Conservation (phyloP, 2,888 invertebrate species). For the Agrochola lota region DNA sequence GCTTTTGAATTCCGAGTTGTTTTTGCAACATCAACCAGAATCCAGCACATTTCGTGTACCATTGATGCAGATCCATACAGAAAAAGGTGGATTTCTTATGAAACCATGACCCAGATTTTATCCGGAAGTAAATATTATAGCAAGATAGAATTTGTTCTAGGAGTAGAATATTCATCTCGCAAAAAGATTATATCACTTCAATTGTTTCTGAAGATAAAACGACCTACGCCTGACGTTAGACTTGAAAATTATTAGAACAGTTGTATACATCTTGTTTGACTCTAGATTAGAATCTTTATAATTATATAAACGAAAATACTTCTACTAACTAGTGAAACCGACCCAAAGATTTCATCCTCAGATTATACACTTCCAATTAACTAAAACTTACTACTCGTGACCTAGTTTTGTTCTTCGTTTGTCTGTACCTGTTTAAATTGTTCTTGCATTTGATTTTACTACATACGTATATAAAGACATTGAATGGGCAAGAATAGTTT, state of each 20-base stretch:
- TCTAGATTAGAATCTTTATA: not conserved
- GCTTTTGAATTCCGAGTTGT: not conserved
- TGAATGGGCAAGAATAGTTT: not conserved
- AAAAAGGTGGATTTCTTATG: not conserved
- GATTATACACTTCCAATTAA: slow-evolving; percentile 1
- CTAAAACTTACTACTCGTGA: not conserved
- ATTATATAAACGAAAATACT: not conserved
- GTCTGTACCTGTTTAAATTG: not conserved
- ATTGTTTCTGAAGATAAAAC: slow-evolving; percentile 6
- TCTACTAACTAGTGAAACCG: not conserved
- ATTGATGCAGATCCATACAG: not conserved
- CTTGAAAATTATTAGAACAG: not conserved
- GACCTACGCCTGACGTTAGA: not conserved
- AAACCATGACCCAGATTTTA: slow-evolving; percentile 24
- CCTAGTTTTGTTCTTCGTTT: not conserved
- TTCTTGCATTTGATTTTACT: not conserved
- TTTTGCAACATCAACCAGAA: not conserved
- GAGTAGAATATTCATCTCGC: not conserved
- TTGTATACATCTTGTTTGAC: not conserved
- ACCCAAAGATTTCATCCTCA: not conserved
- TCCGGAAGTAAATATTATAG: slow-evolving; percentile 7
- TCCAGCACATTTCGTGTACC: not conserved
- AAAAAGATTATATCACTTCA: slow-evolving; percentile 10
- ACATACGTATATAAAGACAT: not conserved
- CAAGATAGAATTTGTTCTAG: not conserved